Evolutionary conservation across 2,113 vertebrate species (phyloP).

Genomic region (Leucopternis melanops): DNA sequence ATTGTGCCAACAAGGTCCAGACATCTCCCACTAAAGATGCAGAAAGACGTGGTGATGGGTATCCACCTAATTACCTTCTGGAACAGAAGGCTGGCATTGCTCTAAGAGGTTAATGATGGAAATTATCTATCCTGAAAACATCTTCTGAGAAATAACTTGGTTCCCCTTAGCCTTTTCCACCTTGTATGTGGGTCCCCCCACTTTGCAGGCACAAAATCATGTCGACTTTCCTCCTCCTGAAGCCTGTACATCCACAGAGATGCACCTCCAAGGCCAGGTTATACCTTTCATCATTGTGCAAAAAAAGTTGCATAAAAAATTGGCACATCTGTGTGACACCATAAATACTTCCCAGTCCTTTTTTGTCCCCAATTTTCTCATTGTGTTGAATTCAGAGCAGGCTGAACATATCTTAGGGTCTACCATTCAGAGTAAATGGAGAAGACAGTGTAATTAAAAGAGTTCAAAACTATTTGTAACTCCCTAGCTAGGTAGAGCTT

Average conservation of each 20-base stretch:
- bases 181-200: fast-evolving
- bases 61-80: not conserved
- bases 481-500: not conserved
- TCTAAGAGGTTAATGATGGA: not conserved
- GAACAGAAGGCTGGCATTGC: not conserved
- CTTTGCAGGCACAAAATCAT: not conserved
- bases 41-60: not conserved
- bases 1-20: not conserved
- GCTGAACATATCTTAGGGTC: not conserved
- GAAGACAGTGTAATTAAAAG: not conserved
- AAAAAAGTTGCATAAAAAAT: not conserved
- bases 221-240: not conserved
- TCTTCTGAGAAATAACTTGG: not conserved
- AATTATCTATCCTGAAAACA: not conserved
- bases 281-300: not conserved
- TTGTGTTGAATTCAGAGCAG: not conserved
- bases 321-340: not conserved
- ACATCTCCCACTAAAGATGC: not conserved
- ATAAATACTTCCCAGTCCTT: not conserved
- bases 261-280: fast-evolving
- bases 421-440: not conserved
- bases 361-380: not conserved
- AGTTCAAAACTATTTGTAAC: not conserved
- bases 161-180: not conserved
- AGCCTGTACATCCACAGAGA: fast-evolving